A percentile compares a stretch with the other conserved stretches of the same genome.
Evolutionary conservation across 2,888 invertebrate species (phyloP).

Genomic region (Prenolepis imparis): DNA sequence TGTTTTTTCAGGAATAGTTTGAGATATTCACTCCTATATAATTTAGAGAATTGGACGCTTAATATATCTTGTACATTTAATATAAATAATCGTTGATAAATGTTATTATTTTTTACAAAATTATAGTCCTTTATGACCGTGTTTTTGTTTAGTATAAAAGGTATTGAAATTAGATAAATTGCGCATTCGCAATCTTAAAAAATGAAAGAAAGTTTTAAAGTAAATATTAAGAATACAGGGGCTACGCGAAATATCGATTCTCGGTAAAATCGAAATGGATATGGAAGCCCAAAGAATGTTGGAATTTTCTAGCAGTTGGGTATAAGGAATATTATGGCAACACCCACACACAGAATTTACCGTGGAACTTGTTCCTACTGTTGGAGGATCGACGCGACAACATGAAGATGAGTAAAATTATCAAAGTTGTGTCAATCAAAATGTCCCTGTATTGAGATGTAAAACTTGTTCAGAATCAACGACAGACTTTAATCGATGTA

Average conservation of each 20-base stretch:
- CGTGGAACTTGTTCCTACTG: background rate
- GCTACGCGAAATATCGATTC: conserved; percentile 82
- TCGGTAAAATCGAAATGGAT: conserved; percentile 84
- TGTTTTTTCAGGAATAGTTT: background rate
- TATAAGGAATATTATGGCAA: conserved; percentile 30
- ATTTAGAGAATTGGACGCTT: background rate
- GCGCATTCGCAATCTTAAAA: background rate
- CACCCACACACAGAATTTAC: background rate
- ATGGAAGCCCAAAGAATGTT: conserved; percentile 84
- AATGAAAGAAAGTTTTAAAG: background rate
- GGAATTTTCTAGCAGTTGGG: conserved; percentile 82
- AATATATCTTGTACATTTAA: background rate
- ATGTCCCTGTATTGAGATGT: background rate
- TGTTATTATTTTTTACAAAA: background rate
- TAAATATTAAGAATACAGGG: conserved; percentile 58
- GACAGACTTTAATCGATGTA: background rate
- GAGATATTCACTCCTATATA: background rate
- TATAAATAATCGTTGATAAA: background rate
- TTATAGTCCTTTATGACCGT: background rate
- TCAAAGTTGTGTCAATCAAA: background rate
- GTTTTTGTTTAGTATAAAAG: background rate
- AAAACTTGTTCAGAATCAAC: background rate
- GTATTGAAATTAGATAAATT: background rate
- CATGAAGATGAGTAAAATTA: background rate
- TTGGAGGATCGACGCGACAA: conserved; percentile 11